Conservation (phyloP, 2,888 invertebrate genomes). For the Aquatica leii region DNA sequence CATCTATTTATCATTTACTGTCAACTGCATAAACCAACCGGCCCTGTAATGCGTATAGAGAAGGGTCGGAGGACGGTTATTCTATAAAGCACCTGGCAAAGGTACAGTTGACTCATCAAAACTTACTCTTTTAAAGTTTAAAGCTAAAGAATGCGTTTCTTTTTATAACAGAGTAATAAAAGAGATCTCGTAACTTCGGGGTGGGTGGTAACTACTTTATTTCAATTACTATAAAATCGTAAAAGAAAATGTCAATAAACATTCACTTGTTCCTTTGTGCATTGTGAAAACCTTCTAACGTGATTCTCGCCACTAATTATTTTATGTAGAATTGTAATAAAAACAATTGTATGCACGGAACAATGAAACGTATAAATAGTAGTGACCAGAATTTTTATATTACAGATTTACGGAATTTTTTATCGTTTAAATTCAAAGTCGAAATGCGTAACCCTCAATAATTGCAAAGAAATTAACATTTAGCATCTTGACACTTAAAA, state of each 20-base stretch:
- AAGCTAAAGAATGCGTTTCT: conserved; percentile 1
- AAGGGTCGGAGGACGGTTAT: conserved; percentile 53
- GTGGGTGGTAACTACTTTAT: not conserved
- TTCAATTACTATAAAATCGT: conserved; percentile 14
- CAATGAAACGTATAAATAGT: conserved; percentile 16
- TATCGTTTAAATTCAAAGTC: not conserved
- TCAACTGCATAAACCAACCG: conserved; percentile 51
- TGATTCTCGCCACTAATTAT: conserved; percentile 28
- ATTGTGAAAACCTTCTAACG: conserved; percentile 21
- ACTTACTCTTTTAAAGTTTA: conserved; percentile 34
- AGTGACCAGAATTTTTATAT: conserved; percentile 25
- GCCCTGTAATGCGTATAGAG: conserved; percentile 46
- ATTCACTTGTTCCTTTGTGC: conserved; percentile 25
- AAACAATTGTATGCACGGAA: conserved; percentile 24
- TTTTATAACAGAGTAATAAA: not conserved
- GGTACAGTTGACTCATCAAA: conserved; percentile 53
- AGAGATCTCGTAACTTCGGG: conserved; percentile 4
- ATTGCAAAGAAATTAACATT: not conserved
- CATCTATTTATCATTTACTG: conserved; percentile 55
- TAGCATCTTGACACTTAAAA: not conserved
- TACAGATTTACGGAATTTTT: not conserved
- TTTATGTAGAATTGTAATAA: conserved; percentile 26
- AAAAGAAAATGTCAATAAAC: conserved; percentile 12
- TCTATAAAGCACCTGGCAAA: conserved; percentile 56
- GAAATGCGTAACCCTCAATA: not conserved